Conservation (phyloP, 2,888 invertebrate genomes). For the Polietes domitor region DNA sequence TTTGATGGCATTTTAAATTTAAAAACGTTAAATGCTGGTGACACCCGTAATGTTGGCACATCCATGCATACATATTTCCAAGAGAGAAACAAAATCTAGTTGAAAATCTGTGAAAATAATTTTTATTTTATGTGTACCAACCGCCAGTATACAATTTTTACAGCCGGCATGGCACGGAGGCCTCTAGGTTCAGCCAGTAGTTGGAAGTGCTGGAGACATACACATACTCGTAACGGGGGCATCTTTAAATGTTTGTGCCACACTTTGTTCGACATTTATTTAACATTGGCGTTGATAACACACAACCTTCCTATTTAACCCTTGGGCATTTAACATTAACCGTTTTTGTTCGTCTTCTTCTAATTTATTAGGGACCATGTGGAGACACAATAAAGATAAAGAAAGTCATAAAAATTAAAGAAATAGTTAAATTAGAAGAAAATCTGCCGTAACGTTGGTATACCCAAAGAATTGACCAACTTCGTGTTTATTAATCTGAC, state of each 20-base stretch:
- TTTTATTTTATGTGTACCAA: not conserved
- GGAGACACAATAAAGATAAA: too few relatives aligned
- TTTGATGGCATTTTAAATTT: constrained; percentile 43
- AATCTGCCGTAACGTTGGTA: too few relatives aligned
- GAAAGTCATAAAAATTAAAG: too few relatives aligned
- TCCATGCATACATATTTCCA: not conserved
- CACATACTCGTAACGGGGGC: not conserved
- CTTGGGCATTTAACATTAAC: not conserved
- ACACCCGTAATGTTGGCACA: constrained; percentile 25
- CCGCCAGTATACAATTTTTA: not conserved
- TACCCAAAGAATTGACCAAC: too few relatives aligned
- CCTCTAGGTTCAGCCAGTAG: not conserved
- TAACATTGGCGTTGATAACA: not conserved
- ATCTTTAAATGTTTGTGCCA: not conserved
- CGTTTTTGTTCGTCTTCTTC: too few relatives aligned
- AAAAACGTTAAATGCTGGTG: constrained; percentile 50
- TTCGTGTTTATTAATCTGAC: too few relatives aligned
- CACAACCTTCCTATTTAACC: not conserved
- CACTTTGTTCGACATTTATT: not conserved
- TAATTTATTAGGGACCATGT: not conserved
- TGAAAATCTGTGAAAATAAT: constrained; percentile 4
- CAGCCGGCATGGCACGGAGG: not conserved
- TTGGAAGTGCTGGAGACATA: not conserved
- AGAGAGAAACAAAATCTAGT: not conserved
- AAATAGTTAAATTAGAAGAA: too few relatives aligned